These are phyloP conservation scores for Pteromalus puparum DNA, from an alignment of 1,140 invertebrate species.

Conservation along the genomic window DNA sequence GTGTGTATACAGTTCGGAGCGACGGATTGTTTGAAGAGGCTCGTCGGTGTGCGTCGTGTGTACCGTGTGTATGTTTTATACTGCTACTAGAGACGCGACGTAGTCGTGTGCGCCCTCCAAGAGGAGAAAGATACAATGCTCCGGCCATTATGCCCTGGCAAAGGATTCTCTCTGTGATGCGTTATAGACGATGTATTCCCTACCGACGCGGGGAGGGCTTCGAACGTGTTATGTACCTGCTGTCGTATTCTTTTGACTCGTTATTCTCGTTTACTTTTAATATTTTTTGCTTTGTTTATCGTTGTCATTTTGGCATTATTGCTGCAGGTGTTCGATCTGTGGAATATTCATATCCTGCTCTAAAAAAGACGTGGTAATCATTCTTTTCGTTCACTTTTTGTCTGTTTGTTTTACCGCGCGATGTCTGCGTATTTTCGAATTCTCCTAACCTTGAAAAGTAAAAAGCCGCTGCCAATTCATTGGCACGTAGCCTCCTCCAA, in stretches of 20 bases:
- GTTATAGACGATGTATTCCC: neutral
- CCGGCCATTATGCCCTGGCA: neutral
- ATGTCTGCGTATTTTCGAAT: no score
- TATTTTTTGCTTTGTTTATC: neutral
- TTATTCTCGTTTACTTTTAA: no score
- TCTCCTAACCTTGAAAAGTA: no score
- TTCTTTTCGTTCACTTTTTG: no score
- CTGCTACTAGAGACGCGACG: neutral
- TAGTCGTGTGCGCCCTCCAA: neutral
- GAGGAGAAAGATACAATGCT: neutral
- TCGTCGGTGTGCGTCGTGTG: conserved; percentile 9
- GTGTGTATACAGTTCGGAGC: neutral
- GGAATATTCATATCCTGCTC: no score
- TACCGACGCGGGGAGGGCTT: neutral
- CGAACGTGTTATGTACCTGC: neutral
- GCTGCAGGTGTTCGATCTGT: no score
- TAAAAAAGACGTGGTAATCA: no score
- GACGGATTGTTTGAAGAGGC: conserved; percentile 67
- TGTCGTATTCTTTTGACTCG: neutral
- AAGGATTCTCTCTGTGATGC: neutral
- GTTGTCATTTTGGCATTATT: neutral
- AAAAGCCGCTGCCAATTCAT: no score
- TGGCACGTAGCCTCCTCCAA: no score
- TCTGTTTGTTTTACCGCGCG: no score
- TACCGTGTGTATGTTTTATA: neutral